Evolutionary conservation across 2,888 invertebrate species (phyloP).

Genomic region (Seladonia tumulorum): DNA sequence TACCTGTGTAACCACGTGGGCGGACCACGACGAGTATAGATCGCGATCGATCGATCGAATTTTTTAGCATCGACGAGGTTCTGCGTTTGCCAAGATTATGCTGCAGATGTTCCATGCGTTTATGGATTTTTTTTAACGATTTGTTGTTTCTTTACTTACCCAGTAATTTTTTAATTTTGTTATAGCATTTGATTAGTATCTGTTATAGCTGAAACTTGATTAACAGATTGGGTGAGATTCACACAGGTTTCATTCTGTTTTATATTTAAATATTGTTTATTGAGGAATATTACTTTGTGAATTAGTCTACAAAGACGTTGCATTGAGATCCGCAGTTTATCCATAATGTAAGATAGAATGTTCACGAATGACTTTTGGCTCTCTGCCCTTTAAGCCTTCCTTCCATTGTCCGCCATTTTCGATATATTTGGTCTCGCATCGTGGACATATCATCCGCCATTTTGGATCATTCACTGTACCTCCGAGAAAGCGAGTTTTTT

Average conservation of each 20-base stretch:
- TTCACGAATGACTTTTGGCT: slow-evolving; percentile 16
- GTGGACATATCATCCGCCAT: slow-evolving; percentile 7
- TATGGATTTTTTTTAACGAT: neutral
- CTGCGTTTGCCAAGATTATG: slow-evolving; percentile 33
- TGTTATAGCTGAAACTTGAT: neutral
- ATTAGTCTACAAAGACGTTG: neutral
- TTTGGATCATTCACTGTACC: neutral
- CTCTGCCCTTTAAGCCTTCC: slow-evolving; percentile 20
- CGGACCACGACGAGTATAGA: slow-evolving; percentile 62
- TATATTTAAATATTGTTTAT: neutral
- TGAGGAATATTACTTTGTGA: neutral
- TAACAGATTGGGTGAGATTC: neutral
- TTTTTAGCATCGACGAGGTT: slow-evolving; percentile 17
- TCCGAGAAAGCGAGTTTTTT: neutral
- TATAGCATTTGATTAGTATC: neutral
- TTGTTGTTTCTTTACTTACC: slow-evolving; percentile 3
- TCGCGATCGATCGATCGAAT: slow-evolving; percentile 20
- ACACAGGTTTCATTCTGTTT: neutral
- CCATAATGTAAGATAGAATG: slow-evolving; percentile 44
- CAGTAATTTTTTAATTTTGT: neutral
- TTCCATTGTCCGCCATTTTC: neutral
- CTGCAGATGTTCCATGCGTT: slow-evolving; percentile 3
- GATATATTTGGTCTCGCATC: neutral
- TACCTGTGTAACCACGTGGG: slow-evolving; percentile 59
- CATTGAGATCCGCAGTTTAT: neutral